Base-by-base conservation (phyloP, 53 echinoderm and acorn worm genomes). In the Mesocentrotus franciscanus region DNA sequence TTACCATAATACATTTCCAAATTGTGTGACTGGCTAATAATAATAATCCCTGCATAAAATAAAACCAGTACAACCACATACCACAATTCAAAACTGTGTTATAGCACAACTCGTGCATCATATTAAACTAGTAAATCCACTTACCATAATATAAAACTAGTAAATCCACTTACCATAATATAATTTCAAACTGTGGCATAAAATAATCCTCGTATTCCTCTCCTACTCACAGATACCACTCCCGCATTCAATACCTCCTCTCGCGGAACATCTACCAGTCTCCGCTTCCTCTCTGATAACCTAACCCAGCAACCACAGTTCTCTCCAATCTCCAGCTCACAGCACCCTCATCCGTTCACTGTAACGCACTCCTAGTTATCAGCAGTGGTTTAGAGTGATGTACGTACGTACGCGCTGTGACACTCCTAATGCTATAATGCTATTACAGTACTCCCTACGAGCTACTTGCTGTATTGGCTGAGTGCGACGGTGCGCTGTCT, bases 81-180 rank as follows among this genome's bases (percentile, higher is more conserved):
- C 49, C 49, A 49, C 49, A 2, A 49, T 49, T 49, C 49, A 2
- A 49, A 49, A 2, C 49, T 0, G 49, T 49, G 49, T 49, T 49
- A 49, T 49, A 6, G 49, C 49, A 49, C 49, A 49, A 5, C 49
- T 49, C 0, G 49, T 49, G 49, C 49, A 49, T 49, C 49, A 49
- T 49, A 49, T 49, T 49, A 49, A 49, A 49, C 49, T 49, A 5
- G 49, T 49, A 49, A 49, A 49, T 49, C 49, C 49, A 49, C 85
- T 85, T 57, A 85, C 85, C n/a, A n/a, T n/a, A n/a, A n/a, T n/a
- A n/a, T n/a, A n/a, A n/a, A 49, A 49, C 49, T 49, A 5, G 49
- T 49, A 49, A 49, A 49, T 49, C 49, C 49, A 49, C 87, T 87
- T 59, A 87, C 87, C 87, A 87, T 87, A 87, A 87, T 87, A 87